These are phyloP conservation scores for Eupsilia transversa DNA, from an alignment of 2,888 invertebrate genomes.

Conservation along the genomic window DNA sequence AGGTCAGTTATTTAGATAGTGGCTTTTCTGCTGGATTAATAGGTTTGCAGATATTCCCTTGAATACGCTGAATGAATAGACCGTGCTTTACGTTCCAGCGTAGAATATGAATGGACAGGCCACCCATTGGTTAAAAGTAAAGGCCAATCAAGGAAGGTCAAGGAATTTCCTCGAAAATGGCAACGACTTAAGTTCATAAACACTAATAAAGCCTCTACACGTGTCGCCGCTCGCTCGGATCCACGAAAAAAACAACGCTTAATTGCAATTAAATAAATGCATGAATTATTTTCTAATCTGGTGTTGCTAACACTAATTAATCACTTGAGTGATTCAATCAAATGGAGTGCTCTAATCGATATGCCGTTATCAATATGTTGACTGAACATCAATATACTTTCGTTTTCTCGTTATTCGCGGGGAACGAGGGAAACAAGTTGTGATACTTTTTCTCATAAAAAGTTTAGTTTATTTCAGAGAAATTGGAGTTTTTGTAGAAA, in stretches of 20 bases:
- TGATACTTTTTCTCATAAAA: neutral
- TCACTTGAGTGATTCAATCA: conserved; percentile 65
- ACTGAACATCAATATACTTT: conserved; percentile 27
- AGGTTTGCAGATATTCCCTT: neutral
- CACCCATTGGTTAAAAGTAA: neutral
- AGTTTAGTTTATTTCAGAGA: conserved; percentile 3
- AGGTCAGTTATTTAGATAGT: neutral
- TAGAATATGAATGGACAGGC: neutral
- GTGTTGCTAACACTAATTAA: conserved; percentile 54
- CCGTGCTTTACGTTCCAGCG: conserved; percentile 2
- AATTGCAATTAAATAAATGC: conserved; percentile 55
- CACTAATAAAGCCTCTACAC: conserved; percentile 39
- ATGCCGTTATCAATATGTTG: conserved; percentile 38
- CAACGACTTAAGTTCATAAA: neutral
- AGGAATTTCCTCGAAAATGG: neutral
- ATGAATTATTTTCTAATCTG: conserved; percentile 45
- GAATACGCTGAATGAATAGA: conserved; percentile 1
- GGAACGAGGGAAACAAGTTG: neutral
- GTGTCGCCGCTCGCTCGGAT: conserved; percentile 8
- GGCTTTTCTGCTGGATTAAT: neutral
- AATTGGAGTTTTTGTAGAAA: neutral
- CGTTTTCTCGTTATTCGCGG: neutral
- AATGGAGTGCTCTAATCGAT: conserved; percentile 55
- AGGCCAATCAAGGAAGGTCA: neutral
- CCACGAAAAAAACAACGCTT: conserved; percentile 34